Percentiles rank a stretch among this genome's conserved stretches.
Evolutionary conservation across 2,797 vertebrate species (phyloP).

Genomic region (Dendrocincla fuliginosa): DNA sequence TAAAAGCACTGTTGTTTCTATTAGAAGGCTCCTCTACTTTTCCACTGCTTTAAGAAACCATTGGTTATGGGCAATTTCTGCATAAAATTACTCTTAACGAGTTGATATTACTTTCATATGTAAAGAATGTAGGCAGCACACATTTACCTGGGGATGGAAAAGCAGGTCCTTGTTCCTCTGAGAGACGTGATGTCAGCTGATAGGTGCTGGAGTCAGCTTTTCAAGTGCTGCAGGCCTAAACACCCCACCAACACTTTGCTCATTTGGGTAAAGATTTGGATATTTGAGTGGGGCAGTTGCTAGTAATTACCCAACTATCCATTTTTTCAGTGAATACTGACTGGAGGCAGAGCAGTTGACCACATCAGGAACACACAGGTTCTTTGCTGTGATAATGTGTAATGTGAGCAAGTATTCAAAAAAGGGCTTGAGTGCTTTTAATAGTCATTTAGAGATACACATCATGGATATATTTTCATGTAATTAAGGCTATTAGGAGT

Average conservation of each 20-base stretch:
- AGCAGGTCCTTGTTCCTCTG: neutral
- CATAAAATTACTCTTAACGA: neutral
- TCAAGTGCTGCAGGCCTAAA: neutral
- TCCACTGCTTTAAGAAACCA: neutral
- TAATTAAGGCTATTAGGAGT: neutral
- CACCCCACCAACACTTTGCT: neutral
- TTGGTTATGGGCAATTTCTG: neutral
- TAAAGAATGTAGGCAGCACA: neutral
- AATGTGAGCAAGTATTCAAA: neutral
- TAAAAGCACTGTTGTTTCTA: fast-evolving
- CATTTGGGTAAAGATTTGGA: neutral
- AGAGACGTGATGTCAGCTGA: neutral
- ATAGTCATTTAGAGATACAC: neutral
- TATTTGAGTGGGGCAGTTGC: neutral
- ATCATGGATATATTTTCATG: neutral
- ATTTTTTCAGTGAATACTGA: neutral
- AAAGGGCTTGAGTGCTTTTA: neutral
- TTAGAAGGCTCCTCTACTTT: neutral
- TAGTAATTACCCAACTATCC: neutral
- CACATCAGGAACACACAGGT: neutral
- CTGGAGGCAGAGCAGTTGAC: neutral
- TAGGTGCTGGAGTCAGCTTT: neutral
- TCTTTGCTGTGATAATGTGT: neutral
- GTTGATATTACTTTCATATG: neutral
- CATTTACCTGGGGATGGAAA: neutral